Evolutionary conservation across 2,888 invertebrate genomes (phyloP), one percentile per base, ranked within the genome.

Genomic region (Ormyrus nitidulus): DNA sequence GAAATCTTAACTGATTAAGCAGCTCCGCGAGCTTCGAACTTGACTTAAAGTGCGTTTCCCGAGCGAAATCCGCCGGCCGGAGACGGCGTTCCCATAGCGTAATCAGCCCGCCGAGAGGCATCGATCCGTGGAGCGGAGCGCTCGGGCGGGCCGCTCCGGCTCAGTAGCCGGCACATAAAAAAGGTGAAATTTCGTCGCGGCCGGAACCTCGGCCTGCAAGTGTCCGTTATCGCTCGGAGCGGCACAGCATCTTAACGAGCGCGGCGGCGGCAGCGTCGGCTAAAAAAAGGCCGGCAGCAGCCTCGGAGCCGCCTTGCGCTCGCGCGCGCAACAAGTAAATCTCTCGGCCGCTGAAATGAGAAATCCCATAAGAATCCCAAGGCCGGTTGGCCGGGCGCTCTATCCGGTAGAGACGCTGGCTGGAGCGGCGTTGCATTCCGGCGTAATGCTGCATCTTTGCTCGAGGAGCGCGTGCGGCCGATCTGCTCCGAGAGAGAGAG

Each of bases 281-380:
- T 58, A 34, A 62, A 65, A 68, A 76, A 76, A 66, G 48, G 11
- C 2, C 62, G n/a, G 34, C 34, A 58, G 4, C 19, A 2, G 13
- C n/a, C 13, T 46, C 34, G 64, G 61, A 59, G 34, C 34, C 34
- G 51, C 5, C 11, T 48, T 49, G 54, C 54, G 44, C 19, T 9
- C 59, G 49, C 49, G n/a, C 56, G 64, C 64, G 80, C 80, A 76
- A 77, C 80, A 62, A 77, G 80, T 80, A 80, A 77, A 77, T 77
- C 76, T 72, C 71, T 19, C 68, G 44, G 51, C 80, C 34, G 51
- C 80, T 72, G 76, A 76, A 76, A 80, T 72, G 80, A 77, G 80
- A 80, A 80, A 80, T 77, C 80, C 80, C 80, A 80, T 76, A 81
- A 80, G 79, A 77, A 80, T 72, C 76, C 76, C 72, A 77, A 77